Base-by-base conservation (phyloP, 2,888 invertebrate species). In the Clunio marinus region DNA sequence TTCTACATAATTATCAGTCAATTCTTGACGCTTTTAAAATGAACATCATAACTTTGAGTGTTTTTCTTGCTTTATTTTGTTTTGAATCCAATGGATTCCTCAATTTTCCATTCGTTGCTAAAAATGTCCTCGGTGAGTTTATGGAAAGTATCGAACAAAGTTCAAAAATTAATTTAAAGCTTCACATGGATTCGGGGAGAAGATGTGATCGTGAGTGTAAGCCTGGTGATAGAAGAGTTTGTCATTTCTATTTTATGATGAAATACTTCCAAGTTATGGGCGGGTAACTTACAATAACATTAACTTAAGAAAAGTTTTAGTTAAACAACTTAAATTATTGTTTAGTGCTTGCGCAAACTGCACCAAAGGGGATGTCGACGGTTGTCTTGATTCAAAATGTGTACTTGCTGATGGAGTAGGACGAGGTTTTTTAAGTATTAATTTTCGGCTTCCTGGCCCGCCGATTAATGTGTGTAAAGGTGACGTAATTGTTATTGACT, bases 401-500 rank as follows among this genome's bases (percentile, higher is more conserved):
- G 75, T 82, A 24, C 71, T 81, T 0, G 81, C 77, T 0, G 81
- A 83, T 73, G 83, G 83, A 1, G 72, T 77, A 8, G 76, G 78
- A 70, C 76, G 80, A 32, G 78, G 78, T 0, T 74, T 82, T 2
- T 75, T 81, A 70, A 76, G 79, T 7, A 77, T 81, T 27, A 83
- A 83, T 74, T 75, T 82, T 25, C 74, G 76, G 71, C 71, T 82
- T 27, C 82, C 82, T 0, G 82, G 81, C 22, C 82, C 82, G 0
- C 70, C 77, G 5, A 80, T 83, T 58, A 78, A 91, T 88, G 91
- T 92, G 3, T 93, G 93, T 75, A 82, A 87, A 74, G 86, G 88
- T 20, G 94, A 94, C 75, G 82, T 84, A 32, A 79, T 94, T 1
- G 83, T 89, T 27, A 89, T 93, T 0, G 91, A 92, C 74, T 87